A percentile compares a stretch with the other conserved stretches of the same genome.
Conservation (phyloP, 2,888 invertebrate species). For the Callyntrura sp. region DNA sequence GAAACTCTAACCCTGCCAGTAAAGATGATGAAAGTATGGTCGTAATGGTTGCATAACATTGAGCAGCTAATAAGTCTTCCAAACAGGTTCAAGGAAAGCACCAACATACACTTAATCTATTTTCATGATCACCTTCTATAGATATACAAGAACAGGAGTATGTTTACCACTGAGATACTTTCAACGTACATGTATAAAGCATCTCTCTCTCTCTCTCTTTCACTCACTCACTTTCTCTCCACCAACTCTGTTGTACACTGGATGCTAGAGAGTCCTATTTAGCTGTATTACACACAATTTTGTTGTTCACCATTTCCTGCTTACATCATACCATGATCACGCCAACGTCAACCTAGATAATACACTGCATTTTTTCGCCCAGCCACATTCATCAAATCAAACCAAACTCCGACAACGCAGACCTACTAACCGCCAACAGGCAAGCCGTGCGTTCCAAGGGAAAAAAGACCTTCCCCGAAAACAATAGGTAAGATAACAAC, state of each 20-base stretch:
- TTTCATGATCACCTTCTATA: slow-evolving; percentile 29
- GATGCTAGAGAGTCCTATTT: no score
- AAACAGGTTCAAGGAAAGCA: slow-evolving; percentile 30
- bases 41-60: neutral
- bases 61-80: neutral
- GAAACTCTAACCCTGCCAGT: neutral
- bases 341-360: slow-evolving; percentile 10
- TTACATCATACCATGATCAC: neutral
- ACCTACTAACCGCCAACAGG: neutral
- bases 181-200: neutral
- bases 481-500: slow-evolving; percentile 43
- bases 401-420: slow-evolving; percentile 25
- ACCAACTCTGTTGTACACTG: neutral
- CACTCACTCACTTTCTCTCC: neutral
- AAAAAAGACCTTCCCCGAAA: no score
- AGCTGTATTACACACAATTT: neutral
- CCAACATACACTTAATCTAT: slow-evolving; percentile 33
- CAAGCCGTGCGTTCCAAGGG: no score
- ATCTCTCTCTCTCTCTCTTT: neutral
- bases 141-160: neutral
- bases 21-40: slow-evolving; percentile 37
- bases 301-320: neutral
- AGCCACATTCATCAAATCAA: slow-evolving; percentile 58
- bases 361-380: slow-evolving; percentile 24
- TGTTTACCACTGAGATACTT: slow-evolving; percentile 19